Evolutionary conservation across 2,888 invertebrate genomes (phyloP), one percentile per base, ranked within the genome.

Genomic region (Frankliniella fusca): DNA sequence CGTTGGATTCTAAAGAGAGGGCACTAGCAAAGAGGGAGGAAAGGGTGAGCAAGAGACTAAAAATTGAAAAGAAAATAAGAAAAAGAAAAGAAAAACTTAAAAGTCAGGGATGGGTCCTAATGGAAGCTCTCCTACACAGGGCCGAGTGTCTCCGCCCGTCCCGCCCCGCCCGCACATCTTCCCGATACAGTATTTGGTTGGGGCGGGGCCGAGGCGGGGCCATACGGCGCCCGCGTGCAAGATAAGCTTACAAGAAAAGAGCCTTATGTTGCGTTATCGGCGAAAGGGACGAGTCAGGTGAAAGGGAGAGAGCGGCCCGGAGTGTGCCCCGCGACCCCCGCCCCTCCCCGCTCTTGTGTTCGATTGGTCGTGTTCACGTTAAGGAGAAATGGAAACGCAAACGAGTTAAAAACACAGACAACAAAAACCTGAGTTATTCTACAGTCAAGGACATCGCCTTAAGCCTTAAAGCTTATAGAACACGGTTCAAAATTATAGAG

Each of bases 21-120:
- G 38, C 38, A 38, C 38, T 38, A 3, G 5, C 38, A 38, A 38
- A 38, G 65, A 65, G 65, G 27, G 48, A n/a, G n/a, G n/a, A n/a
- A n/a, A n/a, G n/a, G n/a, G n/a, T n/a, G n/a, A n/a, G n/a, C n/a
- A n/a, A n/a, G n/a, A n/a, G n/a, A n/a, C n/a, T n/a, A n/a, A n/a
- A n/a, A n/a, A n/a, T n/a, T n/a, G n/a, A n/a, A 49, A 82, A 61
- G 76, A 76, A 28, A 81, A 28, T 54, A 20, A 70, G 82, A 48
- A 70, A 27, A 8, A 49, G 0, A 82, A 3, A 0, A 15, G 48
- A 81, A 27, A 82, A 54, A 82, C 20, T 12, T 10, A 23, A 23
- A 82, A 82, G 48, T 76, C 80, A 80, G 38, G 38, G 28, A 23
- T 3, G 20, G 28, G 38, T 80, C 27, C 38, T 28, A 27, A 27